These are phyloP conservation scores for Oryzias celebensis DNA, from an alignment of 2,113 vertebrate genomes.

Conservation along the genomic window DNA sequence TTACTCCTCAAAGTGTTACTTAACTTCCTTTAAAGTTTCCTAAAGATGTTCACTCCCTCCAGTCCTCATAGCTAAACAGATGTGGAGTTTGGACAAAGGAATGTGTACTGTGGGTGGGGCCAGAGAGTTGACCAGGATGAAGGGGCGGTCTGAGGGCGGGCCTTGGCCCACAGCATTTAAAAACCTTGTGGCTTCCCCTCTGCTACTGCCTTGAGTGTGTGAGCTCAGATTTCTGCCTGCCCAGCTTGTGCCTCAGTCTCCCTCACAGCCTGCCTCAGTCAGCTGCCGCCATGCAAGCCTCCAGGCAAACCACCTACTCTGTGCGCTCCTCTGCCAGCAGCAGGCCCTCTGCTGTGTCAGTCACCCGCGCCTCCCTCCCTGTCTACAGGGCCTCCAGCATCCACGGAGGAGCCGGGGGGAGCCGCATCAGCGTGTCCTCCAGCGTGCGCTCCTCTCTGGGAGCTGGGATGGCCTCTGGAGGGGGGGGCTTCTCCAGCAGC, in stretches of 20 bases:
- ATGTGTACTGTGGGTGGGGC: too few relatives aligned
- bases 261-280: slow-evolving; percentile 45
- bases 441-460: slow-evolving; percentile 39
- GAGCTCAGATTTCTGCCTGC: slow-evolving; percentile 53
- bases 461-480: slow-evolving; percentile 34
- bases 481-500: slow-evolving; percentile 60
- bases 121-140: not conserved
- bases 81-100: too few relatives aligned
- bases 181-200: slow-evolving; percentile 64
- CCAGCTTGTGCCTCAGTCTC: slow-evolving; percentile 42
- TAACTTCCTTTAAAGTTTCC: too few relatives aligned
- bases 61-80: too few relatives aligned
- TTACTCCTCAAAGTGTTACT: too few relatives aligned
- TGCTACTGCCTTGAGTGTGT: slow-evolving; percentile 72
- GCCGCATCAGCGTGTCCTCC: slow-evolving; percentile 64
- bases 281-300: slow-evolving; percentile 61
- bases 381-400: slow-evolving; percentile 62
- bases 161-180: slow-evolving; percentile 68
- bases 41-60: too few relatives aligned
- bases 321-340: slow-evolving; percentile 55
- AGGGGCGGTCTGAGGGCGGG: slow-evolving; percentile 61
- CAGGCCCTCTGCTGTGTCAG: slow-evolving; percentile 49
- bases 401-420: slow-evolving; percentile 70
- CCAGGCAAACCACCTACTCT: slow-evolving; percentile 58
- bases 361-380: slow-evolving; percentile 52